Evolutionary conservation across 1,140 invertebrate species (phyloP).

Genomic region (Venturia canescens): DNA sequence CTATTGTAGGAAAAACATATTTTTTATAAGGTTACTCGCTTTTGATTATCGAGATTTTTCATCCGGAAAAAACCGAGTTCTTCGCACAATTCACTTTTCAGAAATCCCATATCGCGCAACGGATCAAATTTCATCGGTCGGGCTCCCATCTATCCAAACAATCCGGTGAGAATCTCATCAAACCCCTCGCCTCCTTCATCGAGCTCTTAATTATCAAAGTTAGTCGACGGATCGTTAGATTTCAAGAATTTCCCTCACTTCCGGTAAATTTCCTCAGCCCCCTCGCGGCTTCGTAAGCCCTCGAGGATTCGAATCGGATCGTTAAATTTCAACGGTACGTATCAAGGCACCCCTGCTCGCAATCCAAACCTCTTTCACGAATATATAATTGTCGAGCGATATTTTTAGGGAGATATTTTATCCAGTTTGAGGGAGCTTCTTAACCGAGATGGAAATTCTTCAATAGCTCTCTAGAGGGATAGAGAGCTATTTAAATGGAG

Average conservation of each 20-base stretch:
- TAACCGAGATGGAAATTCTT: neutral
- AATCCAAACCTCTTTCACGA: neutral
- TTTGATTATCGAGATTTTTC: no score
- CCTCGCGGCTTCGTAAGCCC: neutral
- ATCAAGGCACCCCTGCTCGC: neutral
- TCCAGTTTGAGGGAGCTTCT: neutral
- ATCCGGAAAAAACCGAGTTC: neutral
- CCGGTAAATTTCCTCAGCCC: neutral
- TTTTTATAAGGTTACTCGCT: no score
- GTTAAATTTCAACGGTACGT: neutral
- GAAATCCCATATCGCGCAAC: neutral
- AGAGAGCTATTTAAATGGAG: no score
- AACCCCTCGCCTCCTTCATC: neutral
- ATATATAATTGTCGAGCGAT: conserved; percentile 2
- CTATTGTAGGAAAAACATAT: no score
- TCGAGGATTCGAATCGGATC: neutral
- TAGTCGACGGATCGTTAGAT: conserved; percentile 22
- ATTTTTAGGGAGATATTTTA: neutral
- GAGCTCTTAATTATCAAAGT: conserved; percentile 23
- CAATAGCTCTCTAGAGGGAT: neutral
- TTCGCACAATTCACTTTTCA: neutral
- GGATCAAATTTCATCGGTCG: no score
- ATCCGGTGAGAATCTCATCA: conserved; percentile 5
- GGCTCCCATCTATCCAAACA: neutral
- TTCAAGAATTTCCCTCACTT: neutral